Evolutionary conservation across 2,888 invertebrate species (phyloP).

Genomic region (Ditula angustiorana): DNA sequence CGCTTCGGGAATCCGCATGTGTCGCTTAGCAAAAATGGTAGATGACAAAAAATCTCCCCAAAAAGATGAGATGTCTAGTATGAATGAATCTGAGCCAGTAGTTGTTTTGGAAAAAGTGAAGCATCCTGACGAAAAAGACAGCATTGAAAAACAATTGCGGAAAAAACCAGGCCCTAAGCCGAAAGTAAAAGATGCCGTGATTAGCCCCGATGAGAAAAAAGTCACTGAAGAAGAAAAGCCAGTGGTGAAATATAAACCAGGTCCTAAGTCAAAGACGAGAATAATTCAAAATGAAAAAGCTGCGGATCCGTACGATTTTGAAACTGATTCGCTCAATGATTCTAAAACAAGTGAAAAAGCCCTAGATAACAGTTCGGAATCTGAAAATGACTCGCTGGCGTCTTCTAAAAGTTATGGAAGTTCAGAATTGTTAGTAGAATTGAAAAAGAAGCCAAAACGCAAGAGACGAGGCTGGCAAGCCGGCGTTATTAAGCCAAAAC

Average conservation of each 20-base stretch:
- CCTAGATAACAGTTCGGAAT: slow-evolving; percentile 57
- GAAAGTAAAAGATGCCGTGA: slow-evolving; percentile 50
- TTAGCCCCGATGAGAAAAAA: slow-evolving; percentile 39
- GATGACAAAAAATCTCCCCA: slow-evolving; percentile 58
- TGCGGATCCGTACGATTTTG: slow-evolving; percentile 71
- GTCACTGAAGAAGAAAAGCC: slow-evolving; percentile 42
- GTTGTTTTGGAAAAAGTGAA: slow-evolving; percentile 65
- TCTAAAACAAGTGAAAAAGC: slow-evolving; percentile 57
- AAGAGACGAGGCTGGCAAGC: slow-evolving; percentile 68
- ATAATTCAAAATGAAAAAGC: slow-evolving; percentile 47
- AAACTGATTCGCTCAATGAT: slow-evolving; percentile 67
- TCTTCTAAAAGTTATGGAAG: slow-evolving; percentile 68
- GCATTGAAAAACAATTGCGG: slow-evolving; percentile 51
- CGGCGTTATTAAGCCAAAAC: slow-evolving; percentile 72
- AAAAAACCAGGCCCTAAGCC: slow-evolving; percentile 61
- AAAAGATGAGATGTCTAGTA: slow-evolving; percentile 49
- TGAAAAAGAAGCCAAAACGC: slow-evolving; percentile 66
- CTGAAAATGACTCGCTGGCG: slow-evolving; percentile 64
- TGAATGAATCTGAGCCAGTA: slow-evolving; percentile 52
- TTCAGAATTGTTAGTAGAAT: slow-evolving; percentile 60
- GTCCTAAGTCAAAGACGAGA: slow-evolving; percentile 70
- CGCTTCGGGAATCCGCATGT: slow-evolving; percentile 88
- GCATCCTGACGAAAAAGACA: slow-evolving; percentile 47
- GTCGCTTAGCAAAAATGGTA: slow-evolving; percentile 84
- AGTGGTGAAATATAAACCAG: slow-evolving; percentile 56